Base-by-base conservation (phyloP, 2,797 vertebrate species). In the Alectoris magna region DNA sequence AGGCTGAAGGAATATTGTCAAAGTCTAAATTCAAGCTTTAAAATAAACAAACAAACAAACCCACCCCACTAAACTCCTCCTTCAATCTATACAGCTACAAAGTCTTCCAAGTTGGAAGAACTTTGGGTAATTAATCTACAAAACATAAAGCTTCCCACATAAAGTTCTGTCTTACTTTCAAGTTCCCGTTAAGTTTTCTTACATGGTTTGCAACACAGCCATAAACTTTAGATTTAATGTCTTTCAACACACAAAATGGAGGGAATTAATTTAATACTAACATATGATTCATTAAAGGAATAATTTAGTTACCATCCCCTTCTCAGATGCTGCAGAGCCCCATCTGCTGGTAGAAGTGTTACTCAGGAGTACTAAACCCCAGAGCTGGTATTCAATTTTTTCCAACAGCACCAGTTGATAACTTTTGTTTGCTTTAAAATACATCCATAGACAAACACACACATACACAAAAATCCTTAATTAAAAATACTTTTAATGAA, bases 331-430 rank as follows among this genome's bases (percentile, higher is more conserved):
- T 64, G 71, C 92, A 80, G 36, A 51, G 36, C 88, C 58, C 94
- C 96, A 95, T 87, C 96, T 97, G 78, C 92, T 95, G 94, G 87
- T 36, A 66, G 9, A 29, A 87, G 29, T 3, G 11, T n/a, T 46
- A 60, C 17, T 51, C 34, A 14, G 29, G 26, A 63, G n/a, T 90
- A 86, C 39, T 31, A 74, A 13, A 31, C 17, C 24, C 27, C 64
- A 34, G 4, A 70, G 59, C 34, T 36, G 9, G 1, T 6, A 78
- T 16, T 7, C 18, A 27, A 6, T 18, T 34, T 14, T 69, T 80
- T 62, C n/a, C 38, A 66, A 26, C 11, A 62, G 44, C 23, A 63
- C 9, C 49, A 46, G 58, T 69, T 63, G 26, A 17, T 39, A 76
- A 94, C 51, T 44, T 88, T 44, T 3, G 7, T n/a, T 81, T 23